Base-by-base conservation (phyloP, 35 echinoderm and acorn worm genomes). In the Diadema setosum region DNA sequence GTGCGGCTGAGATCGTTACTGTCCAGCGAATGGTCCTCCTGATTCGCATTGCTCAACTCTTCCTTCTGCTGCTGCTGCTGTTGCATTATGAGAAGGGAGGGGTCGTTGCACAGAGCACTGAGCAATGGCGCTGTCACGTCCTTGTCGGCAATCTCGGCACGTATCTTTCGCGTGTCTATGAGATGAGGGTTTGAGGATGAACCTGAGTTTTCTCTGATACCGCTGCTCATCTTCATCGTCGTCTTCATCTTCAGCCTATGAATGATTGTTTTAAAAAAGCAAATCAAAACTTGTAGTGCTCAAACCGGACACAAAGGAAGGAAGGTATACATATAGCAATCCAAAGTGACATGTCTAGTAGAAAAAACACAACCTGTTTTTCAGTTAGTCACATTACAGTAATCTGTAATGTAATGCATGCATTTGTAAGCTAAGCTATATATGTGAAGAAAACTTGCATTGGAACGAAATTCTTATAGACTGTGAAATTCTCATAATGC, bases 101-200 rank as follows among this genome's bases (percentile, higher is more conserved):
- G 85, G 82, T 99, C 96, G 44, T 95, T 94, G 58, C 92, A 99
- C 2, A 99, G 89, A 3, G 96, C 96, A 84, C 87, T 99, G 5
- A 99, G 83, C 30, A 99, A 91, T 23, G 96, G 96, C 18, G 92
- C 91, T 17, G 45, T 88, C 15, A 93, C 85, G 26, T 91, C 96
- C 42, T 97, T 97, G 39, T 82, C 75, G 17, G 83, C 87, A 26
- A 97, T 97, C 52, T 97, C 95, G 18, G 87, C 91, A 49, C 91
- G 91, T 26, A 97, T 97, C 20, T 59, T 87, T 46, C 85, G 83
- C 16, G 91, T 88, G 84, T 97, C 95, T 29, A 97, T 88, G 52
- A 86, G 61, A 48, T 83, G 85, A 46, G 70, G 85, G 14, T 44
- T 73, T 61, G 21, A 74, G 35, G 85, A 48, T 70, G 31, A 12